A percentile compares a stretch with the other conserved stretches of the same genome.
phyloP scores from a whole-genome alignment of 2,797 vertebrate species.

The Schizopygopsis malacanthus region DNA sequence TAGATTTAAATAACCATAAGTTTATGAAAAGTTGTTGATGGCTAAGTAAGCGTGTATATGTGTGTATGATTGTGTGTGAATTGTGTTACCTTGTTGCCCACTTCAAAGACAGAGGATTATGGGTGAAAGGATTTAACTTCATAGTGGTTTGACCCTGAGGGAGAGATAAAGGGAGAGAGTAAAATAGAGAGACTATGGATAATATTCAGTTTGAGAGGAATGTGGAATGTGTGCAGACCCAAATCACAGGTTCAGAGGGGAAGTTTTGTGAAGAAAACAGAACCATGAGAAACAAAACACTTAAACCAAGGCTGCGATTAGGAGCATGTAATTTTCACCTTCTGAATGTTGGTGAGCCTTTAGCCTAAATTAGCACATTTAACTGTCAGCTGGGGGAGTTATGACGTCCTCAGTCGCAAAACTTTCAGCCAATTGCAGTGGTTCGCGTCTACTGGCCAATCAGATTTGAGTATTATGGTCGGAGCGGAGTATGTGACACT shows the following conservation, averaged over 20 bases:
- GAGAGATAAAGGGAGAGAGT: conserved; percentile 10
- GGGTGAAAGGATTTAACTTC: conserved; percentile 55
- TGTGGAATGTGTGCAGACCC: conserved; percentile 38
- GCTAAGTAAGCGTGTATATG: background rate
- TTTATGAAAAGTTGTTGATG: background rate
- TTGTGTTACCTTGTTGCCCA: conserved; percentile 52
- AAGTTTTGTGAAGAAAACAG: conserved; percentile 25
- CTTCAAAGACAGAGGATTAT: conserved; percentile 62
- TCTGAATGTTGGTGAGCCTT: conserved; percentile 8
- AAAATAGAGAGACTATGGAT: conserved; percentile 23
- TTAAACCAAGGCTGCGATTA: conserved; percentile 24
- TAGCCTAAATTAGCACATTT: conserved; percentile 45
- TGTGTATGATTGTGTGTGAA: conserved; percentile 41
- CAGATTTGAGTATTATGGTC: conserved; percentile 10
- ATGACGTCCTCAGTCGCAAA: conserved; percentile 40
- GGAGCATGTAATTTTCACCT: conserved; percentile 42
- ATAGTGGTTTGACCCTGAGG: conserved; percentile 47
- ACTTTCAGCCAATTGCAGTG: background rate
- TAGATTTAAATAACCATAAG: background rate
- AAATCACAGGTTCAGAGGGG: conserved; percentile 28
- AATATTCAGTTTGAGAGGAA: conserved; percentile 21
- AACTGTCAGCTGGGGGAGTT: conserved; percentile 43
- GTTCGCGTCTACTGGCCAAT: conserved; percentile 18
- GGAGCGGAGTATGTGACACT: conserved; percentile 45
- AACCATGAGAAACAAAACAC: conserved; percentile 20